Conservation (phyloP, 2,888 invertebrate genomes). For the Cabera pusaria region DNA sequence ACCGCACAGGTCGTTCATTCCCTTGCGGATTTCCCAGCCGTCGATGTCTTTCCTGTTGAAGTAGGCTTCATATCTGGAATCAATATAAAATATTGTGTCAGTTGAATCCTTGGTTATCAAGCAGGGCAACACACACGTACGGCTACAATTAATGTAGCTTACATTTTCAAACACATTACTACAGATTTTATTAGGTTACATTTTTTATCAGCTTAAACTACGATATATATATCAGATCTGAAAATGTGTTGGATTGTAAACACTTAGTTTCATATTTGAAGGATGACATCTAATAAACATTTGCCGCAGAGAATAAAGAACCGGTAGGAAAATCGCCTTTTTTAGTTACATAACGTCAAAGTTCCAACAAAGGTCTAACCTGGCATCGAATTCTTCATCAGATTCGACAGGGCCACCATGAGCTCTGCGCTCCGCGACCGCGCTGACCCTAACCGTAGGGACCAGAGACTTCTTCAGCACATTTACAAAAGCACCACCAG, state of each 20-base stretch:
- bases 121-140: too few relatives aligned
- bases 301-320: conserved; percentile 8
- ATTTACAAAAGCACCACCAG: conserved; percentile 64
- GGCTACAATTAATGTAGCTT: too few relatives aligned
- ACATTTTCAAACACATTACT: too few relatives aligned
- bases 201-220: too few relatives aligned
- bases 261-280: too few relatives aligned
- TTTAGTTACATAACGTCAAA: conserved; percentile 80
- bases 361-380: conserved; percentile 63
- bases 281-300: too few relatives aligned
- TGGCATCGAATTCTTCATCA: conserved; percentile 93
- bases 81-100: conserved; percentile 9
- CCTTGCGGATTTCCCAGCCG: conserved; percentile 97
- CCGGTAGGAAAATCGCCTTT: conserved; percentile 41
- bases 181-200: too few relatives aligned
- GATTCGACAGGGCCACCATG: conserved; percentile 86
- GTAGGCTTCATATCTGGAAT: conserved; percentile 88
- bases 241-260: too few relatives aligned
- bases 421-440: conserved; percentile 55
- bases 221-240: too few relatives aligned
- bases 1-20: conserved; percentile 93
- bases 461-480: conserved; percentile 66
- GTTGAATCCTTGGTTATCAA: too few relatives aligned
- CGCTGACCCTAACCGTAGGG: conserved; percentile 59
- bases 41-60: conserved; percentile 95